These are phyloP conservation scores for Protonemura montana DNA, from an alignment of 2,888 invertebrate genomes.

Conservation along the genomic window DNA sequence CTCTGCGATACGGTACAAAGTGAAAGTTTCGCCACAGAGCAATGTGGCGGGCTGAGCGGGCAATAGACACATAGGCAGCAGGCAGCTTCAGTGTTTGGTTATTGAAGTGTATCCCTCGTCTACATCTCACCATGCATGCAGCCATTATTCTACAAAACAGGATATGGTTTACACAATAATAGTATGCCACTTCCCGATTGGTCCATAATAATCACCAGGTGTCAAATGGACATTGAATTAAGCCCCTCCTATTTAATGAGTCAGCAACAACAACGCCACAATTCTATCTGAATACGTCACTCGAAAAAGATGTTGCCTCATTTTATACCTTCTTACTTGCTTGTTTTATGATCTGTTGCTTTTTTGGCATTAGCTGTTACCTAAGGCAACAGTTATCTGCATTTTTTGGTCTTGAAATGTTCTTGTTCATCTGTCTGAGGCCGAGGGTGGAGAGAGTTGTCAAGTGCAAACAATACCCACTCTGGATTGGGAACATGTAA, in stretches of 20 bases:
- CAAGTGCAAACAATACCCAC: too few relatives aligned
- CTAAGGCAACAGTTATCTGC: background rate
- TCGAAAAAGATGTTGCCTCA: background rate
- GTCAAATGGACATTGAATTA: constrained; percentile 24
- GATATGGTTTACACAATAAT: constrained; percentile 34
- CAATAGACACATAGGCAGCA: background rate
- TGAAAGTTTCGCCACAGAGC: background rate
- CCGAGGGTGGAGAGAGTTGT: too few relatives aligned
- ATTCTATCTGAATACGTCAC: constrained; percentile 7
- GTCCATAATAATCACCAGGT: constrained; percentile 26
- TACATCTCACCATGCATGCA: constrained; percentile 24
- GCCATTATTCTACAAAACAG: constrained; percentile 34
- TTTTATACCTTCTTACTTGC: background rate
- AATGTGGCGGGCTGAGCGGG: background rate
- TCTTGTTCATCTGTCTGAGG: too few relatives aligned
- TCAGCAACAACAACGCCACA: constrained; percentile 22
- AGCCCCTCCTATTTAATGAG: constrained; percentile 31
- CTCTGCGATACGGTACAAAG: background rate
- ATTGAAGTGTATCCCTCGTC: constrained; percentile 24
- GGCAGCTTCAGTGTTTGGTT: constrained; percentile 27
- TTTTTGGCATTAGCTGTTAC: background rate
- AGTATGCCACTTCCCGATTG: constrained; percentile 31
- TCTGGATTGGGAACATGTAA: too few relatives aligned
- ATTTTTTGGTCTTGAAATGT: background rate
- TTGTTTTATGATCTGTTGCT: background rate